Evolutionary conservation across 2,888 invertebrate genomes (phyloP).

Genomic region (Ophion obscuratus): DNA sequence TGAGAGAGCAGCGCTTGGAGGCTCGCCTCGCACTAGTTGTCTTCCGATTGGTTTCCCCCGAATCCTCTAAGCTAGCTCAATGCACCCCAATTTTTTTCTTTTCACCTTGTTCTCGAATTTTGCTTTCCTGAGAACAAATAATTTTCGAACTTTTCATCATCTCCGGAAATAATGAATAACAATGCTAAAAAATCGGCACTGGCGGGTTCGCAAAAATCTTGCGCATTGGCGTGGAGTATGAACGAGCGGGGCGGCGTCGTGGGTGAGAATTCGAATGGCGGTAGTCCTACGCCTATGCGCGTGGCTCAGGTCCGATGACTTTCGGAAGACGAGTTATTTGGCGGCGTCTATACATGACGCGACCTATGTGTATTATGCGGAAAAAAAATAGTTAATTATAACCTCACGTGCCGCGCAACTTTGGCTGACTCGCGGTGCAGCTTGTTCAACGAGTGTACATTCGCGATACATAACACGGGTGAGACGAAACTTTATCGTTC

Average conservation of each 20-base stretch:
- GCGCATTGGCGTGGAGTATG: constrained; percentile 15
- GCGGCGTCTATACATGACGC: constrained; percentile 69
- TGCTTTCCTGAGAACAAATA: not conserved
- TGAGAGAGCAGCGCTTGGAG: not conserved
- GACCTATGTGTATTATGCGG: constrained; percentile 57
- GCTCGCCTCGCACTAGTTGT: not conserved
- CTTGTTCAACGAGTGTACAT: constrained; percentile 41
- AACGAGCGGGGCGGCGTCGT: not conserved
- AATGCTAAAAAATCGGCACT: not conserved
- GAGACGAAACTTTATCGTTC: constrained; percentile 39
- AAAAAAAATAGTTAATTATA: constrained; percentile 75
- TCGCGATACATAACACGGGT: constrained; percentile 15
- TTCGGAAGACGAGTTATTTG: constrained; percentile 71
- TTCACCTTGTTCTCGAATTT: not conserved
- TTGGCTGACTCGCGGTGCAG: constrained; percentile 69
- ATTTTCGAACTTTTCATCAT: not conserved
- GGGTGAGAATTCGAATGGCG: not conserved
- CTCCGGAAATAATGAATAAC: not conserved
- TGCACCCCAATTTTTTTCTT: not conserved
- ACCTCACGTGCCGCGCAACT: constrained; percentile 72
- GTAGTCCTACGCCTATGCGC: constrained; percentile 67
- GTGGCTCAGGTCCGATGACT: constrained; percentile 70
- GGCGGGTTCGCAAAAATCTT: constrained; percentile 13
- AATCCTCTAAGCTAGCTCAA: not conserved
- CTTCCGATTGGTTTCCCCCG: not conserved